Evolutionary conservation across 2,888 invertebrate genomes (phyloP), one percentile per base, ranked within the genome.

Genomic region (Lasioglossum lativentre): DNA sequence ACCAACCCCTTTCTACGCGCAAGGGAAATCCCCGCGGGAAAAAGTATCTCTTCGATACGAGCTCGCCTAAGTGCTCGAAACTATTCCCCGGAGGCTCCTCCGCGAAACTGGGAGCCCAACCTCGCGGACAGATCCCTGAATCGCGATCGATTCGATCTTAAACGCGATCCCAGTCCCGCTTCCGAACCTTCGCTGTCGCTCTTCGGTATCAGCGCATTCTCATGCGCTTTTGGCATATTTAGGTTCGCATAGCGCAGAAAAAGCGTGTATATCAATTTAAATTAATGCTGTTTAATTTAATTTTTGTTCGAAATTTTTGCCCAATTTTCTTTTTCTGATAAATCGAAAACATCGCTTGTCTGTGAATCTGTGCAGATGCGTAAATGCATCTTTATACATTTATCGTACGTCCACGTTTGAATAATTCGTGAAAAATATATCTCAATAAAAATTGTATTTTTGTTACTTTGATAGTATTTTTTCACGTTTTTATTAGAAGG

Each of bases 61-160:
- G 66, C 34, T 82, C 66, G 82, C 71, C 74, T 59, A 82, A 82
- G 85, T 82, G 76, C 45, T 45, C 40, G 52, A 71, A 78, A 66
- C 76, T 47, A 47, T 19, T 66, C 70, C 6, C 2, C 30, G 63
- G 78, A 75, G 83, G 68, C 66, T 73, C 34, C 30, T 3, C 6
- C 0, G 47, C 59, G 81, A 42, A 75, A 83, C 45, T 56, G 75
- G 68, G 73, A 77, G 59, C 52, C 81, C 80, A 88, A 78, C 77
- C 79, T 79, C 87, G 75, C 70, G 83, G 45, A 14, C 30, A 45
- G 5, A 12, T 66, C 14, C 19, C 0, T 38, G 14, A 19, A 42
- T n/a, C 38, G 63, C 63, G 63, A 30, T 16, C 63, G 63, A 63
- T 63, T 63, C 63, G 70, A 45, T n/a, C 56, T 16, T 1, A 14